Base-by-base conservation (phyloP, 2,113 vertebrate genomes). In the Xerus inauris region DNA sequence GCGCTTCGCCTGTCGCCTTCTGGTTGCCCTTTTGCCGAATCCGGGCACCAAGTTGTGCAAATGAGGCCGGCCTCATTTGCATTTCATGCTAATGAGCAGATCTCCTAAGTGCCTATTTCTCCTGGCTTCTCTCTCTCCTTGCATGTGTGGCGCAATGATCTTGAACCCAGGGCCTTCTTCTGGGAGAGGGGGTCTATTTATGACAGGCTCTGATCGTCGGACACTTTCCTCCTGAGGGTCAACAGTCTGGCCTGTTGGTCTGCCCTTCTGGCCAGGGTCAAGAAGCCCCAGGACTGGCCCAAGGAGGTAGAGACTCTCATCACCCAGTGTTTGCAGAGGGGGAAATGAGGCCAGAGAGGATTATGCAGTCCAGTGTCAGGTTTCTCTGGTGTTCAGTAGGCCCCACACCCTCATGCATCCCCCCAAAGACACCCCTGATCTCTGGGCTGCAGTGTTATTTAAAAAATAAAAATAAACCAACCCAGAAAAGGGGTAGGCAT, bases 51-150 rank as follows among this genome's bases (percentile, higher is more conserved):
- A 98, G 94, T 94, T 26, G 49, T 98, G 98, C 93, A 98, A 97
- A 98, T 95, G 97, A 98, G 97, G 94, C 94, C 89, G 86, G 92
- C 89, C 49, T 98, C 82, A 97, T 99, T 98, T 97, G 98, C 98
- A 98, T 98, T 95, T 98, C 96, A 98, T 98, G 98, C 93, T 98
- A 98, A 98, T 98, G 97, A 98, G 98, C 96, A 97, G 96, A 97
- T 98, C 98, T 83, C 94, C 89, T 84, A 92, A 92, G 89, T 97
- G 98, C 98, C 97, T 97, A 65, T 95, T 95, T 91, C 97, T 98
- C 98, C 98, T 97, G 98, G 98, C 98, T 97, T 38, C 92, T 91
- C 71, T 96, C 87, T 97, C 95, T 87, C 91, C 91, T 96, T 98
- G 83, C 0, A 30, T 49, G 97, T 97, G 97, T 97, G 79, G 64